Base-by-base conservation (phyloP, 2,797 vertebrate species). In the Phalloptychus januarius region DNA sequence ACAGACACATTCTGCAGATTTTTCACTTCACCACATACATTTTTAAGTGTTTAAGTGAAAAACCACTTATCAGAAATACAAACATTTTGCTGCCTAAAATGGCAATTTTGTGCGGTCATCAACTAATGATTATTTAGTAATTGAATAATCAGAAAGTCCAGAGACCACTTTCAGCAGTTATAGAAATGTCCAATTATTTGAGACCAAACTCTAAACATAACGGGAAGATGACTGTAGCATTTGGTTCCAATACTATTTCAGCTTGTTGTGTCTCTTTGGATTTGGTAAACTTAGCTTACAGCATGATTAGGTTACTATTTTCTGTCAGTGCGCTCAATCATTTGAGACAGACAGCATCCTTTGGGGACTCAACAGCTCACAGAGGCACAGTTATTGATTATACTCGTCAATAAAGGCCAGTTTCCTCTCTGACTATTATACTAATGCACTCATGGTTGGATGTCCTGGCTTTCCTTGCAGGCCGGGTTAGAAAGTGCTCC, bases 381-480 rank as follows among this genome's bases (percentile, higher is more conserved):
- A 90, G 85, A 87, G 90, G 85, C 84, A 83, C 77, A 79, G 63
- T 80, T 95, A 96, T 95, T 94, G 96, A 95, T 95, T 92, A 75
- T 79, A 85, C 89, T 84, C 87, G 92, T 95, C 94, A 95, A 95
- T 95, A 90, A 86, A 38, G 79, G 85, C 91, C 84, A 86, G 93
- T 95, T 95, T 95, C 89, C 93, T 91, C 91, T 88, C 75, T 28
- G 86, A 90, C 85, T 92, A 93, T 94, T 93, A 94, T 86, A 91
- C 92, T 94, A 94, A 96, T 95, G 95, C 95, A 95, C 92, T 94
- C 88, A 91, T 92, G 91, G 89, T 72, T 78, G 40, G 91, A 92
- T 84, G 91, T 93, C 94, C 90, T 78, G 69, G 88, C 83, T 83
- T 87, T 87, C 88, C 88, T 90, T 85, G 82, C 86, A 93, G 91